Evolutionary conservation across 2,797 vertebrate genomes (phyloP).

Genomic region (Loriculus beryllinus): DNA sequence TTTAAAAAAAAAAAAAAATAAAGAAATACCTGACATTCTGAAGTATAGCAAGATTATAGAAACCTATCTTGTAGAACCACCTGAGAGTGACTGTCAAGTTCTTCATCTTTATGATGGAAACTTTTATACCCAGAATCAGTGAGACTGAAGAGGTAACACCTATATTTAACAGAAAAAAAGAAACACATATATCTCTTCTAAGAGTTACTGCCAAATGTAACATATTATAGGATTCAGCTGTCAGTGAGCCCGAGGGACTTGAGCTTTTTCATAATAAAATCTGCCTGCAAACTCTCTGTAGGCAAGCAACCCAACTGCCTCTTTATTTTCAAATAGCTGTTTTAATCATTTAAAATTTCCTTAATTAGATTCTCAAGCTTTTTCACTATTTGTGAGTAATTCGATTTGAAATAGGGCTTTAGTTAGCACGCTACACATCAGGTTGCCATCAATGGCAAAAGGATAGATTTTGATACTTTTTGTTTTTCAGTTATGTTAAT

Average conservation of each 20-base stretch:
- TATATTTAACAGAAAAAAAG: background rate
- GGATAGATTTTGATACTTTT: background rate
- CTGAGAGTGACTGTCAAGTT: background rate
- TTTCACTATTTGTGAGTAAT: background rate
- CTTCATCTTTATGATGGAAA: background rate
- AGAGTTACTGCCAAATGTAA: background rate
- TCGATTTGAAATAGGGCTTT: background rate
- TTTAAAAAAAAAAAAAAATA: background rate
- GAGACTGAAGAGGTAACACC: background rate
- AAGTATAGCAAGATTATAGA: background rate
- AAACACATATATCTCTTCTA: background rate
- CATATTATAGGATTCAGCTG: constrained; percentile 2
- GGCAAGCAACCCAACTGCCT: background rate
- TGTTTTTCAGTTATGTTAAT: background rate
- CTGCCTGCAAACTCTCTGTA: background rate
- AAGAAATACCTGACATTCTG: background rate
- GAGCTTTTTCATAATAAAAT: constrained; percentile 4
- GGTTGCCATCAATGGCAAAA: background rate
- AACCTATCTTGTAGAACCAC: background rate
- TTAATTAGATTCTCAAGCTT: background rate
- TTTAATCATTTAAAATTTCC: constrained; percentile 7
- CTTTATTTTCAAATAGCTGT: background rate
- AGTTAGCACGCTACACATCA: background rate
- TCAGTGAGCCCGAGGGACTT: background rate
- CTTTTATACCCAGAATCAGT: background rate